Base-by-base conservation (phyloP, 2,888 invertebrate genomes). In the Drosophila meridiana region DNA sequence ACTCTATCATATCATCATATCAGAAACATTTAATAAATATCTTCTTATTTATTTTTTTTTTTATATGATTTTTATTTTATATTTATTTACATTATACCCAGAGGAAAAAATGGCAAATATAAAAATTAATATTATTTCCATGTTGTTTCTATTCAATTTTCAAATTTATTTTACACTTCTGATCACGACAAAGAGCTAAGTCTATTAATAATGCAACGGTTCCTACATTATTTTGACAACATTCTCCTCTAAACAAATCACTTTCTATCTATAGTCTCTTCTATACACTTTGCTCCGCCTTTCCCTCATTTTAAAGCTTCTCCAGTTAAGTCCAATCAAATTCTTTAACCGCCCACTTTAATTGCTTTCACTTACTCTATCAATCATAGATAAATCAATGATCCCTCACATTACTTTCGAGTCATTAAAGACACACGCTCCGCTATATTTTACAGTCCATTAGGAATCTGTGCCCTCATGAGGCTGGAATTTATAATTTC, bases 381-480 rank as follows among this genome's bases (percentile, higher is more conserved):
- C 76, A 72, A 50, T 55, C 61, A 53, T 47, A 59, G 69, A 77
- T 80, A 81, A 76, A 78, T 78, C 77, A 78, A 57, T 67, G 69
- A 78, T 80, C 60, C 69, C 73, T 73, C 58, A 56, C 65, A 81
- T 89, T 87, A 84, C 76, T 89, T 78, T 65, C 78, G 56, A 75
- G 58, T 76, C 83, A 84, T 88, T 88, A 63, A 71, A 69, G 83
- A 58, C 53, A 61, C 59, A 53, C 72, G 61, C 55, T 53, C 66
- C 48, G 50, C 32, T 30, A 50, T 45, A 47, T 48, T n/a, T 42
- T 20, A 70, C 69, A 50, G 66, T 71, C 59, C 82, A 84, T 84
- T 83, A 84, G 87, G 66, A 82, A 78, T 69, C 87, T 59, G 64
- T 55, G 70, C 81, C 81, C 89, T 70, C 76, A 76, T 83, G 64